Base-by-base conservation (phyloP, 2,888 invertebrate species). In the Amphipyra berbera region DNA sequence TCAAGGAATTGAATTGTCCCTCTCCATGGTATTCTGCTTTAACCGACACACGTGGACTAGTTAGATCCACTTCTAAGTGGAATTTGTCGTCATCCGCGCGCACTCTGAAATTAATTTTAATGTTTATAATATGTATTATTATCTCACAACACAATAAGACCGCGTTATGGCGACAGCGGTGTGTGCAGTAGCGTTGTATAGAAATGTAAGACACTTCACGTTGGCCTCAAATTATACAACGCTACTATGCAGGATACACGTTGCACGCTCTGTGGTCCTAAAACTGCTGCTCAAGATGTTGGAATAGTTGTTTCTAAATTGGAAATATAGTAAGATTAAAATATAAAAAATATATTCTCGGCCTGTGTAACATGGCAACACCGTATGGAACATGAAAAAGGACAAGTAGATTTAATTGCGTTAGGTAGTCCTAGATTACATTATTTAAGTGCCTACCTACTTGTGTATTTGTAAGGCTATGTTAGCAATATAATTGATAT, bases 11-110 rank as follows among this genome's bases (percentile, higher is more conserved):
- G 59, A 97, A 90, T 40, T 94, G 90, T 12, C 97, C 96, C 64
- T 96, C 95, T 0, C 96, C 96, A 74, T 95, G 95, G 84, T 96
- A 97, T 33, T 93, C 87, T 4, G 97, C 96, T 50, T 94, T 95
- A 2, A 96, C 87, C 42, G 90, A 83, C 9, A 96, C 81, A 72
- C 91, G 91, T 0, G 96, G 96, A 33, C 96, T 86, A 41, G 93
- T 93, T 64, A 96, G 81, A 63, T 96, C 96, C 7, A 96, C 79
- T 84, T 96, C 96, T 68, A 97, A 78, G 40, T 95, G 93, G 61
- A 96, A 95, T 38, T 88, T 91, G 60, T 96, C 95, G 48, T 96
- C 96, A 12, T 95, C 95, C n/a, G 96, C 88, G 30, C 92, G 87
- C 4, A 96, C 89, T 73, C 95, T 95, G 82, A 48, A 82, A 74